A percentile compares a stretch with the other conserved stretches of the same genome.
phyloP scores from a whole-genome alignment of 2,888 invertebrate genomes.

The Tupiocoris notatus region DNA sequence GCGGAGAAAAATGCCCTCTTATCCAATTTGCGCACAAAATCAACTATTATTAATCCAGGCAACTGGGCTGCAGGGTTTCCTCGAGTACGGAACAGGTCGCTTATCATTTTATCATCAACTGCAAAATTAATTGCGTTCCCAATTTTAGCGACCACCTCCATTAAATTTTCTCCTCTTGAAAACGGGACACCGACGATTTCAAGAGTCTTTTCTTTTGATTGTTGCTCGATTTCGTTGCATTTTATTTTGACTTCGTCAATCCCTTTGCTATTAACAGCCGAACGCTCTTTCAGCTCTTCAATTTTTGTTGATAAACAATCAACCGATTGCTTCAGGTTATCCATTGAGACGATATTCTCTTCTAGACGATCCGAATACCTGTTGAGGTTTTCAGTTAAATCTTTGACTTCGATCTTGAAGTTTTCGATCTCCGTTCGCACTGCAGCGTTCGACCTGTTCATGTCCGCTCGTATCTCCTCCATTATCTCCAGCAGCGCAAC shows the following conservation, averaged over 20 bases:
- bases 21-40: conserved; percentile 1
- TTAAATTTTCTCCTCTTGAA: neutral
- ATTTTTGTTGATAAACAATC: neutral
- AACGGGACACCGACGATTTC: neutral
- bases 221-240: neutral
- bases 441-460: neutral
- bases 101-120: neutral
- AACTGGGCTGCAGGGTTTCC: neutral
- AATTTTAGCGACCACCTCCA: neutral
- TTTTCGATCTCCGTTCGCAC: neutral
- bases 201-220: neutral
- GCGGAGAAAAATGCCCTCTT: neutral
- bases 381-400: neutral
- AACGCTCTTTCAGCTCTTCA: neutral
- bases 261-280: neutral
- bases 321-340: neutral
- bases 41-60: neutral
- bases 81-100: neutral
- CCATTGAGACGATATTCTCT: neutral
- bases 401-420: neutral
- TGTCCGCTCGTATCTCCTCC: neutral
- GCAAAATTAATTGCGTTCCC: neutral
- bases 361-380: neutral
- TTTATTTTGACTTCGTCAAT: neutral
- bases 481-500: neutral